Conservation (phyloP, 2,797 vertebrate genomes). For the Coranthus polyacanthus region DNA sequence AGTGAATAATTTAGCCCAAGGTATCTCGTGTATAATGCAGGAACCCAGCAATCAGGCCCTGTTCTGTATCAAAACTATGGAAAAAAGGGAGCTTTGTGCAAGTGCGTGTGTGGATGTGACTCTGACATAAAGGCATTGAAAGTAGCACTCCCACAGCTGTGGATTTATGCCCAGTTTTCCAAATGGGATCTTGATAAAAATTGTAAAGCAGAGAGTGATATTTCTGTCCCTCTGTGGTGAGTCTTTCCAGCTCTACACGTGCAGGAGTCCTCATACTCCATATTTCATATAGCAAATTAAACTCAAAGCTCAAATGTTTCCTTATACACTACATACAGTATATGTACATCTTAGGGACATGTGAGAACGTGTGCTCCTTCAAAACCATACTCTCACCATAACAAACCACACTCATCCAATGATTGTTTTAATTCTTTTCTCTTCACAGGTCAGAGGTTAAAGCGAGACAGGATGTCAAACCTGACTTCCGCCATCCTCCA, state of each 20-base stretch:
- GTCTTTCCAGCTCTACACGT: conserved; percentile 16
- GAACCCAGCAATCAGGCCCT: conserved; percentile 45
- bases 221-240: conserved; percentile 45
- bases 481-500: conserved; percentile 96
- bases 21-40: conserved; percentile 79
- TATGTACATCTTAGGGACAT: neutral
- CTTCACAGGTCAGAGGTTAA: conserved; percentile 97
- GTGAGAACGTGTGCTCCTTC: conserved; percentile 1
- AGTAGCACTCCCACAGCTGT: conserved; percentile 55
- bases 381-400: neutral
- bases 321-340: neutral
- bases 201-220: conserved; percentile 52
- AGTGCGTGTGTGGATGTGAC: conserved; percentile 23
- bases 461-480: conserved; percentile 98
- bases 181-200: conserved; percentile 48
- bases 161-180: conserved; percentile 57
- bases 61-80: conserved; percentile 51
- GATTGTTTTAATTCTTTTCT: conserved; percentile 56
- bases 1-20: conserved; percentile 80
- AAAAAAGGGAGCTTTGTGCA: conserved; percentile 36
- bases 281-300: neutral
- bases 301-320: conserved; percentile 8
- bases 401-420: conserved; percentile 2
- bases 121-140: conserved; percentile 33
- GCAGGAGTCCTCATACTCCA: conserved; percentile 2